Percentiles rank a stretch among this genome's conserved stretches.
These are phyloP conservation scores for Drosophila maculinotata DNA, from an alignment of 2,888 invertebrate species.

Conservation along the genomic window DNA sequence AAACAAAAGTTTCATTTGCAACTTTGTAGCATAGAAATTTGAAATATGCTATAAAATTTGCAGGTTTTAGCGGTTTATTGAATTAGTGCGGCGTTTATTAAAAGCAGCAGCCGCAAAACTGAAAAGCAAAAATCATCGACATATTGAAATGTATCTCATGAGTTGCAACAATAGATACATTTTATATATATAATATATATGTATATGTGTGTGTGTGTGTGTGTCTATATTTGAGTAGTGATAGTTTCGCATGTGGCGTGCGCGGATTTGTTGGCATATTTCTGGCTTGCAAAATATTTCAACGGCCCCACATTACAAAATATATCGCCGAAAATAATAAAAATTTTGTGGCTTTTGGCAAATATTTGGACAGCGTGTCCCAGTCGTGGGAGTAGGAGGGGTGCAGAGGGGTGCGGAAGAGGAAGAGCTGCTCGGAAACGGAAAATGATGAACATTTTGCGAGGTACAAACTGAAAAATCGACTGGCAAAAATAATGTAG, in stretches of 20 bases:
- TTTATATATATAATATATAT: neutral
- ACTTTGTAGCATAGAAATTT: slow-evolving; percentile 34
- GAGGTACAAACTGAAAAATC: slow-evolving; percentile 26
- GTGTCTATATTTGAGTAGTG: slow-evolving; percentile 9
- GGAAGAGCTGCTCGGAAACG: slow-evolving; percentile 31
- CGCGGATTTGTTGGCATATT: slow-evolving; percentile 48
- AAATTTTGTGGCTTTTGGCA: slow-evolving; percentile 68
- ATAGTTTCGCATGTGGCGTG: slow-evolving; percentile 45
- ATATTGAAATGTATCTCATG: slow-evolving; percentile 45
- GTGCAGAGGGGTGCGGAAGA: neutral
- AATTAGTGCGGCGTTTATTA: slow-evolving; percentile 37
- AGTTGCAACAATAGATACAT: slow-evolving; percentile 19
- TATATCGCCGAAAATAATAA: slow-evolving; percentile 64
- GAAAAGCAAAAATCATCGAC: slow-evolving; percentile 51
- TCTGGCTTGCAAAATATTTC: slow-evolving; percentile 43
- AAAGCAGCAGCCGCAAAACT: slow-evolving; percentile 32
- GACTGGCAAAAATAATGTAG: slow-evolving; percentile 22
- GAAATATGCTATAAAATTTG: slow-evolving; percentile 41
- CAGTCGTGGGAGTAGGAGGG: neutral
- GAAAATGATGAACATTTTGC: slow-evolving; percentile 49
- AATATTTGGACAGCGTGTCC: slow-evolving; percentile 64
- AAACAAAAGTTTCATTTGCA: slow-evolving; percentile 2
- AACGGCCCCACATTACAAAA: slow-evolving; percentile 64
- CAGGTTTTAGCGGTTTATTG: slow-evolving; percentile 46
- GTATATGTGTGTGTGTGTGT: slow-evolving; percentile 2